A percentile compares a stretch with the other conserved stretches of the same genome.
Evolutionary conservation across 2,888 invertebrate species (phyloP).

Genomic region (Ophraella communa): DNA sequence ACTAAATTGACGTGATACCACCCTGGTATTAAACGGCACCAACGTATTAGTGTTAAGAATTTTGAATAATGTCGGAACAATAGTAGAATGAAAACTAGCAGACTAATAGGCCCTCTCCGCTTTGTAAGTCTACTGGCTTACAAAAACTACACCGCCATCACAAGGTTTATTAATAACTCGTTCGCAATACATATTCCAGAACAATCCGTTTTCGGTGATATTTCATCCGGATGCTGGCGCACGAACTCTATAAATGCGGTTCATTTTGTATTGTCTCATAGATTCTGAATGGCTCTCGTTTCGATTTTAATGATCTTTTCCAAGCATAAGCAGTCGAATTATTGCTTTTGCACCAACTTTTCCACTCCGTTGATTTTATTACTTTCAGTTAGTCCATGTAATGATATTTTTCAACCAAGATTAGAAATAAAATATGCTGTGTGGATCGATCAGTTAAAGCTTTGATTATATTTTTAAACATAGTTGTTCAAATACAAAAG

Average conservation of each 20-base stretch:
- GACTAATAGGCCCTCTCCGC: slow-evolving; percentile 33
- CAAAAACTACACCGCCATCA: slow-evolving; percentile 22
- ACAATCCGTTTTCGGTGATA: slow-evolving; percentile 24
- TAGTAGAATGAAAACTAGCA: neutral
- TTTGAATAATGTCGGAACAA: too few species aligned
- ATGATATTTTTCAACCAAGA: neutral
- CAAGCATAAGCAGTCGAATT: slow-evolving; percentile 20
- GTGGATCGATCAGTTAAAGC: neutral
- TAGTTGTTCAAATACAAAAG: too few species aligned
- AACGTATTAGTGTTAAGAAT: too few species aligned
- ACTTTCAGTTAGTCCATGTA: neutral
- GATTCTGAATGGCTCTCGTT: slow-evolving; percentile 9
- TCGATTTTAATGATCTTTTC: slow-evolving; percentile 22
- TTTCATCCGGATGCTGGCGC: slow-evolving; percentile 15
- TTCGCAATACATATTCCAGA: slow-evolving; percentile 19
- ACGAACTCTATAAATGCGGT: slow-evolving; percentile 25
- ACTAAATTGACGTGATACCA: too few species aligned
- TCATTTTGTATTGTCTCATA: slow-evolving; percentile 26
- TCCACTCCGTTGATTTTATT: slow-evolving; percentile 18
- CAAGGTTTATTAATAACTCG: slow-evolving; percentile 32
- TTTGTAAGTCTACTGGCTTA: slow-evolving; percentile 4
- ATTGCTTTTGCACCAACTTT: slow-evolving; percentile 22
- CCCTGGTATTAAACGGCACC: too few species aligned
- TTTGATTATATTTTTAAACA: too few species aligned
- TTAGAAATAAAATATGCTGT: neutral